A percentile compares a stretch with the other conserved stretches of the same genome.
Evolutionary conservation across 2,888 invertebrate species (phyloP).

Genomic region (Shargacucullia verbasci): DNA sequence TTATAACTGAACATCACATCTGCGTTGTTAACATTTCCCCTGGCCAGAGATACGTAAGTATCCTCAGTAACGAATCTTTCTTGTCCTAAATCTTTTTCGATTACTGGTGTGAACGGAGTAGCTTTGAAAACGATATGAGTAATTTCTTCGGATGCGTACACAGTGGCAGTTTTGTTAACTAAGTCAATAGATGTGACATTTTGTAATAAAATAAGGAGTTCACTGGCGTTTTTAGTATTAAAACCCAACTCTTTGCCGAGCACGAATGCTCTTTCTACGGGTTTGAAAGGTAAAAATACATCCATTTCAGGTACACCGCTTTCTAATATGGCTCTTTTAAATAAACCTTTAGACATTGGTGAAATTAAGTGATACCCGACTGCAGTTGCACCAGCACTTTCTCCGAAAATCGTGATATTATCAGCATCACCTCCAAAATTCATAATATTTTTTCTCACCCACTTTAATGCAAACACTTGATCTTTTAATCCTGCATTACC

Average conservation of each 20-base stretch:
- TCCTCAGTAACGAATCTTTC: slow-evolving; percentile 28
- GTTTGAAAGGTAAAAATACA: slow-evolving; percentile 13
- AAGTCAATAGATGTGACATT: slow-evolving; percentile 18
- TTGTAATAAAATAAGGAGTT: slow-evolving; percentile 27
- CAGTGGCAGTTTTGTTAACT: slow-evolving; percentile 11
- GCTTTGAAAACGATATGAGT: slow-evolving; percentile 21
- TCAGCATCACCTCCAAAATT: slow-evolving; percentile 68
- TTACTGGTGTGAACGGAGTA: slow-evolving; percentile 20
- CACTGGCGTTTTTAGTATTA: slow-evolving; percentile 12
- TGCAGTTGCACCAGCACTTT: slow-evolving; percentile 34
- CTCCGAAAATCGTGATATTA: slow-evolving; percentile 66
- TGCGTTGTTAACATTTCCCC: slow-evolving; percentile 17
- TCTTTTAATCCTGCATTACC: slow-evolving; percentile 89
- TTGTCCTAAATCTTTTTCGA: slow-evolving; percentile 34
- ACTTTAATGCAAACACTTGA: slow-evolving; percentile 67
- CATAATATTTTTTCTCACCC: slow-evolving; percentile 68
- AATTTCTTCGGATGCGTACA: slow-evolving; percentile 13
- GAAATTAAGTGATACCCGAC: slow-evolving; percentile 20
- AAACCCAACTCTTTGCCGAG: slow-evolving; percentile 28
- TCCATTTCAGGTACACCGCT: slow-evolving; percentile 52
- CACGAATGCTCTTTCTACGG: slow-evolving; percentile 11
- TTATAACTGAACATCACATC: slow-evolving; percentile 25
- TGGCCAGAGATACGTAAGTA: slow-evolving; percentile 2
- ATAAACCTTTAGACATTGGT: slow-evolving; percentile 23
- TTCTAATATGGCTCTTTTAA: slow-evolving; percentile 12